A percentile compares a stretch with the other conserved stretches of the same genome.
These are phyloP conservation scores for Parthenolecanium corni DNA, from an alignment of 2,888 invertebrate genomes.

Conservation along the genomic window DNA sequence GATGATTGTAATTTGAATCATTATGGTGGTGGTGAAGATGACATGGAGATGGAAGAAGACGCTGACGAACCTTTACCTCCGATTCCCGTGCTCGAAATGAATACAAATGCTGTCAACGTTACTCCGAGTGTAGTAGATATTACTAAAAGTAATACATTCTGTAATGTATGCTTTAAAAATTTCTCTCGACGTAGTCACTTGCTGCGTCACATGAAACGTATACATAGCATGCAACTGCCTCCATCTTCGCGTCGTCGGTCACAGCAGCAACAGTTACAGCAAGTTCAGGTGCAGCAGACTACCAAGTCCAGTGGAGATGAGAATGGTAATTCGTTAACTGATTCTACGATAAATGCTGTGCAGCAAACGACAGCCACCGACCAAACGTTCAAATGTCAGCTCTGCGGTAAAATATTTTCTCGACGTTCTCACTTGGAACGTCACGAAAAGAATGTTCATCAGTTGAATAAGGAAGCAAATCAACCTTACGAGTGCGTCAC, in stretches of 20 bases:
- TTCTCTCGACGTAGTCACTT: conserved; percentile 34
- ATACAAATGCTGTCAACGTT: conserved; percentile 25
- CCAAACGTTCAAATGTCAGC: conserved; percentile 31
- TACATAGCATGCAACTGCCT: conserved; percentile 32
- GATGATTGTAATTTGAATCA: background rate
- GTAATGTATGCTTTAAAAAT: conserved; percentile 32
- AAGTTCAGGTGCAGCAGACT: background rate
- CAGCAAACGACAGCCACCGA: background rate
- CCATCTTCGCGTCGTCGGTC: conserved; percentile 15
- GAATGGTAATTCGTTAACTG: conserved; percentile 30
- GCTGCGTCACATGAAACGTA: conserved; percentile 34
- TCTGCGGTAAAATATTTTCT: conserved; percentile 34
- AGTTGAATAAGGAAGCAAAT: conserved; percentile 23
- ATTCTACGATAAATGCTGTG: conserved; percentile 2
- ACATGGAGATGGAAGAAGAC: conserved; percentile 29
- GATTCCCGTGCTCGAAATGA: conserved; percentile 29
- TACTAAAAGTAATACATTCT: conserved; percentile 31
- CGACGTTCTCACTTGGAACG: conserved; percentile 34
- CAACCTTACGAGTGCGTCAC: conserved; percentile 34
- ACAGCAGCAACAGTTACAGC: conserved; percentile 11
- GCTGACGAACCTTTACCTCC: conserved; percentile 29
- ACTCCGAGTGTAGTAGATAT: conserved; percentile 8
- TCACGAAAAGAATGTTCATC: conserved; percentile 33
- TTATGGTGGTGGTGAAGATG: conserved; percentile 5
- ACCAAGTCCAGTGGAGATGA: conserved; percentile 29